These are phyloP conservation scores for Eulemur mongoz DNA, from an alignment of 2,797 vertebrate genomes.

Conservation along the genomic window DNA sequence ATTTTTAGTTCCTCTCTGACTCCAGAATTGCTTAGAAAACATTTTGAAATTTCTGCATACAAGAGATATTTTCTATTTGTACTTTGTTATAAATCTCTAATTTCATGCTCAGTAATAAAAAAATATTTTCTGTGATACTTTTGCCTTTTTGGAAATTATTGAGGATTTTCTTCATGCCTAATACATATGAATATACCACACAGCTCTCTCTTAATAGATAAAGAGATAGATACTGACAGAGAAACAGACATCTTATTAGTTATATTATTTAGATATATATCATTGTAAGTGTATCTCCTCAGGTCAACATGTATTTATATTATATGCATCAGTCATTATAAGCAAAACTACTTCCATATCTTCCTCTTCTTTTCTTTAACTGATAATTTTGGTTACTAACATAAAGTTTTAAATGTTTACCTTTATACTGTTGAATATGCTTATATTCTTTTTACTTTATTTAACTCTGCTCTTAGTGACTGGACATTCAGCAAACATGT, in stretches of 20 bases:
- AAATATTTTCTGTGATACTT: not conserved
- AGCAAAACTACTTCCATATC: not conserved
- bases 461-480: not conserved
- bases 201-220: not conserved
- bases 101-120: not conserved
- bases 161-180: not conserved
- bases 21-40: not conserved
- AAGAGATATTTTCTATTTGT: not conserved
- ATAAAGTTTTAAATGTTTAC: not conserved
- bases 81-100: not conserved
- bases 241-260: not conserved
- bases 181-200: not conserved
- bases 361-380: not conserved
- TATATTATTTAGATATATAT: not conserved
- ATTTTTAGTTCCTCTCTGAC: not conserved
- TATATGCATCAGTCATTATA: not conserved
- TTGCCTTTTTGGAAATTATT: not conserved
- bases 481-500: not conserved
- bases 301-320: not conserved
- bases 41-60: not conserved
- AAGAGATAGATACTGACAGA: not conserved
- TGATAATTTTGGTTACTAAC: not conserved
- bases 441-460: not conserved
- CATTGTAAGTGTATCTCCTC: not conserved
- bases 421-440: not conserved